A percentile compares a stretch with the other conserved stretches of the same genome.
Evolutionary conservation across 1,140 invertebrate genomes (phyloP).

Genomic region (Lanistes nyassanus): DNA sequence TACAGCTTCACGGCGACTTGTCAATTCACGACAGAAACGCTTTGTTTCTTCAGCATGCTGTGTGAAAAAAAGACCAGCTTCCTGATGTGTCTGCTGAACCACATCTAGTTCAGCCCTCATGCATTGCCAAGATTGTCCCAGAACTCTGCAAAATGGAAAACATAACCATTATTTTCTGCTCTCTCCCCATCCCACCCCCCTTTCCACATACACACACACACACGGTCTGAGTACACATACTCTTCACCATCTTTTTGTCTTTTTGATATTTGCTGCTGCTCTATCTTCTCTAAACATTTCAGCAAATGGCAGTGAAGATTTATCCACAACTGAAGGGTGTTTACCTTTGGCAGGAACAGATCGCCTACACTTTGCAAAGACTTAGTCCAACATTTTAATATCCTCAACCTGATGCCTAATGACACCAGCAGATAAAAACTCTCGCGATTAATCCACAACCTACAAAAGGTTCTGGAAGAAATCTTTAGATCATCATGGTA

Average conservation of each 20-base stretch:
- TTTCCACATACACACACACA: neutral
- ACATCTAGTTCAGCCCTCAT: slow-evolving; percentile 13
- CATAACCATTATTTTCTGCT: neutral
- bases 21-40: neutral
- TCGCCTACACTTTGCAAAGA: too few relatives aligned
- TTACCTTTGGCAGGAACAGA: too few relatives aligned
- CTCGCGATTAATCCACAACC: too few relatives aligned
- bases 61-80: slow-evolving; percentile 15
- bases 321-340: too few relatives aligned
- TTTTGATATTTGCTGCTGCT: neutral
- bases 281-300: too few relatives aligned
- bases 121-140: slow-evolving; percentile 7
- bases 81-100: slow-evolving; percentile 7
- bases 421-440: too few relatives aligned
- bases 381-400: too few relatives aligned
- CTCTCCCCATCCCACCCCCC: neutral
- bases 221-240: neutral
- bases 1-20: neutral
- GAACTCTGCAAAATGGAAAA: neutral
- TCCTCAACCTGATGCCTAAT: too few relatives aligned
- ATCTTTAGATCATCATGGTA: too few relatives aligned
- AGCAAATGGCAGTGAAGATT: too few relatives aligned
- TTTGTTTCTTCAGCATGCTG: slow-evolving; percentile 22
- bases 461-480: too few relatives aligned
- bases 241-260: neutral